phyloP scores from a whole-genome alignment of 2,888 invertebrate genomes.

The Rhagonycha fulva region DNA sequence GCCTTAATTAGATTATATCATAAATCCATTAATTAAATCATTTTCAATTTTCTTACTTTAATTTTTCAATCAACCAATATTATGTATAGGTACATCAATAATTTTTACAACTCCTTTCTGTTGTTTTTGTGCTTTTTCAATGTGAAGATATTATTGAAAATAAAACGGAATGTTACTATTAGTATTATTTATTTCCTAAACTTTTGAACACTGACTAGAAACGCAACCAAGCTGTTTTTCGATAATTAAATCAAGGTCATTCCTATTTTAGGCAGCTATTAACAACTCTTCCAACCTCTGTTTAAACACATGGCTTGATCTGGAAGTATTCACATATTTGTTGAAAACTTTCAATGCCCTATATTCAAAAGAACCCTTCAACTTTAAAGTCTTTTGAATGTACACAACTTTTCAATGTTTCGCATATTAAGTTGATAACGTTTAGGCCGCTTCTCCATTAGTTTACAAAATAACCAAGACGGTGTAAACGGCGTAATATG shows the following conservation, averaged over 20 bases:
- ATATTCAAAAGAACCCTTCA: background rate
- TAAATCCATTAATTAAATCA: background rate
- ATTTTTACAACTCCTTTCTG: too few relatives aligned
- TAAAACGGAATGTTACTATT: too few relatives aligned
- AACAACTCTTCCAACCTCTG: background rate
- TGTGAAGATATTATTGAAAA: too few relatives aligned
- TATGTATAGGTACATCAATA: too few relatives aligned
- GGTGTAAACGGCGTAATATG: too few relatives aligned
- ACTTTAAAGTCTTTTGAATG: background rate
- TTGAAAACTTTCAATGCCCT: background rate
- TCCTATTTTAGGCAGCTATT: background rate
- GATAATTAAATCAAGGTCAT: background rate
- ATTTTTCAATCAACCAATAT: too few relatives aligned
- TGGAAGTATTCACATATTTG: background rate
- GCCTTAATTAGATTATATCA: background rate
- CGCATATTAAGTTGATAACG: background rate
- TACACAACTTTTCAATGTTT: background rate
- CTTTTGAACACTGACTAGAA: too few relatives aligned
- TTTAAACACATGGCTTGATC: background rate
- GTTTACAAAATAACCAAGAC: too few relatives aligned
- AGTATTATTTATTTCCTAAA: too few relatives aligned
- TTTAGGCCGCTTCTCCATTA: too few relatives aligned
- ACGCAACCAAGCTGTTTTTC: background rate
- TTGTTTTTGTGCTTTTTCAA: too few relatives aligned
- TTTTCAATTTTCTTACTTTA: too few relatives aligned